Conservation (phyloP, 2,888 invertebrate genomes). For the Meiosimyza platycephala region DNA sequence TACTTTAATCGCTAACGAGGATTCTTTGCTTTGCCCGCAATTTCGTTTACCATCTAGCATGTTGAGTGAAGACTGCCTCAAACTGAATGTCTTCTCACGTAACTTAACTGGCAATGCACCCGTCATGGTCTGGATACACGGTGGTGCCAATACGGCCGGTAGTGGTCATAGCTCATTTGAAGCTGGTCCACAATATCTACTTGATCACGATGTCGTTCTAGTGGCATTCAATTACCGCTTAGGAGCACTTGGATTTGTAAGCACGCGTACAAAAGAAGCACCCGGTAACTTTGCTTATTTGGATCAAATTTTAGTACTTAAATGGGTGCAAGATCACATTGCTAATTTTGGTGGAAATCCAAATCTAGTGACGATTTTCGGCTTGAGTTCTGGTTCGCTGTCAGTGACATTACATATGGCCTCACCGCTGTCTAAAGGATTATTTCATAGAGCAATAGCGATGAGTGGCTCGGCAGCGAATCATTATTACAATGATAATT, state of each 20-base stretch:
- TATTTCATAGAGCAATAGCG: conserved; percentile 77
- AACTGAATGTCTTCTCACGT: conserved; percentile 72
- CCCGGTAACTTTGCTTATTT: conserved; percentile 77
- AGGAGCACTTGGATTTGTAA: conserved; percentile 69
- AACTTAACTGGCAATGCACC: conserved; percentile 45
- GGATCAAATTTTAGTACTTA: conserved; percentile 75
- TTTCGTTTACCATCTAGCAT: conserved; percentile 23
- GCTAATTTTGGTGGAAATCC: conserved; percentile 75
- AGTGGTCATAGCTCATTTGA: conserved; percentile 55
- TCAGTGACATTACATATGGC: conserved; percentile 70
- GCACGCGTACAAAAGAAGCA: conserved; percentile 72
- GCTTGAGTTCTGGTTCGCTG: conserved; percentile 70
- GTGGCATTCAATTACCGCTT: conserved; percentile 63
- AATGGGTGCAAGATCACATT: conserved; percentile 76
- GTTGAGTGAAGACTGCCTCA: conserved; percentile 74
- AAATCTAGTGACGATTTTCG: conserved; percentile 72
- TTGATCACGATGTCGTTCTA: conserved; percentile 59
- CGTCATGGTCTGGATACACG: conserved; percentile 61
- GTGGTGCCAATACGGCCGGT: conserved; percentile 57
- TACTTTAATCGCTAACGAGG: conserved; percentile 63
- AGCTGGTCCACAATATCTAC: conserved; percentile 57
- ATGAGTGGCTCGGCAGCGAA: conserved; percentile 74
- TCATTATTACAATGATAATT: conserved; percentile 68
- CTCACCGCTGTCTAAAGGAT: conserved; percentile 73
- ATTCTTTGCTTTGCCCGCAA: conserved; percentile 65